Base-by-base conservation (phyloP, 2,888 invertebrate genomes). In the Caenorhabditis sp. region DNA sequence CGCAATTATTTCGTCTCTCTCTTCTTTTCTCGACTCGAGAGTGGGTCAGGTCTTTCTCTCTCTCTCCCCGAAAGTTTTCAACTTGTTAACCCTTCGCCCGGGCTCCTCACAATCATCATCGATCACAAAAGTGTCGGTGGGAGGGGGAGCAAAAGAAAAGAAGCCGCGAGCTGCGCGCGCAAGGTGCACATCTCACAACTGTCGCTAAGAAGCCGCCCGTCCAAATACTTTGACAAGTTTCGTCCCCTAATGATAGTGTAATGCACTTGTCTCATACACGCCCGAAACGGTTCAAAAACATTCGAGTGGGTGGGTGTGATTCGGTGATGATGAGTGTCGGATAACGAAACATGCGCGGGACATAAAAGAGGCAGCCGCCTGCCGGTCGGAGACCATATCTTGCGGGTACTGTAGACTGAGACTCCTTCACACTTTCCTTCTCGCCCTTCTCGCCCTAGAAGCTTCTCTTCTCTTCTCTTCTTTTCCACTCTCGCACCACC, bases 211-310 rank as follows among this genome's bases (percentile, higher is more conserved):
- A 35, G 30, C 37, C 22, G 37, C 35, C 39, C 17, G 61, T 43
- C 74, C 15, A 68, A 74, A 74, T 68, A 74, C 66, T 66, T 48
- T 66, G 74, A 74, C 74, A 74, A 53, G 45, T 56, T 59, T n/a
- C n/a, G n/a, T n/a, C 43, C 37, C 37, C 27, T 63, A 13, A 22
- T 48, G 17, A 3, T 37, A 39, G 61, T 59, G 59, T 59, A 53
- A 53, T 50, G 50, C n/a, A n/a, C n/a, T n/a, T n/a, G n/a, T n/a
- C n/a, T n/a, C n/a, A n/a, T n/a, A n/a, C n/a, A n/a, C n/a, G n/a
- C n/a, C n/a, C n/a, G n/a, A n/a, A n/a, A n/a, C n/a, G n/a, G n/a
- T n/a, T n/a, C n/a, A 26, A 43, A 22, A 32, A 32, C 30, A 30
- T 30, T 9, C 5, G 30, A 30, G 9, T 7, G n/a, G 20, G 20